Evolutionary conservation across 2,797 vertebrate species (phyloP).

Genomic region (Enteromius mattozi): DNA sequence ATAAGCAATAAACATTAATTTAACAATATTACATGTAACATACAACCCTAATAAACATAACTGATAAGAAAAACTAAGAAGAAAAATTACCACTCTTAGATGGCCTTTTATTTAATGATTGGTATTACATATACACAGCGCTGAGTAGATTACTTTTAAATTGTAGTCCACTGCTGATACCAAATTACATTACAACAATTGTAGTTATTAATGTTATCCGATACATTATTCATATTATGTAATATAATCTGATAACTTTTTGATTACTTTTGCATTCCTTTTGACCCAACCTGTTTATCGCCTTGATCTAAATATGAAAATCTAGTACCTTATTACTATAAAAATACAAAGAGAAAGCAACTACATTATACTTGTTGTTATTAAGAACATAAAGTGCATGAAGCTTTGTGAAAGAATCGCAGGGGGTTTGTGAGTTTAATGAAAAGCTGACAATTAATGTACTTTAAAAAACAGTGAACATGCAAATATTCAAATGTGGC

Average conservation of each 20-base stretch:
- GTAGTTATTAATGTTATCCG: neutral
- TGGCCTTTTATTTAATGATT: neutral
- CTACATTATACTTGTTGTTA: too few species aligned
- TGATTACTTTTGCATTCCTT: neutral
- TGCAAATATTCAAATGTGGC: neutral
- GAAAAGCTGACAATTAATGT: too few species aligned
- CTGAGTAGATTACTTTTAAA: neutral
- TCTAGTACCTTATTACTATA: too few species aligned
- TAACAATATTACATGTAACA: too few species aligned
- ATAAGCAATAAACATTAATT: too few species aligned
- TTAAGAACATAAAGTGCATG: too few species aligned
- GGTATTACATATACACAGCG: neutral
- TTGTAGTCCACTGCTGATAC: neutral
- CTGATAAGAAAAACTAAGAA: too few species aligned
- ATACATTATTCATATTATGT: neutral
- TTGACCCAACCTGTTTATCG: too few species aligned
- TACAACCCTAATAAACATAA: too few species aligned
- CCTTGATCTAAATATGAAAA: neutral
- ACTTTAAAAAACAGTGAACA: neutral
- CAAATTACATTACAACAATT: neutral
- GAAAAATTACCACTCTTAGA: neutral
- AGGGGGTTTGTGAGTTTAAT: too few species aligned
- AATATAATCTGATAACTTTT: neutral
- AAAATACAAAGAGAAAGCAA: neutral
- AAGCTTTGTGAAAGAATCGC: too few species aligned